A percentile compares a stretch with the other conserved stretches of the same genome.
Evolutionary conservation across 2,888 invertebrate genomes (phyloP).

Genomic region (Bombyx huttoni): DNA sequence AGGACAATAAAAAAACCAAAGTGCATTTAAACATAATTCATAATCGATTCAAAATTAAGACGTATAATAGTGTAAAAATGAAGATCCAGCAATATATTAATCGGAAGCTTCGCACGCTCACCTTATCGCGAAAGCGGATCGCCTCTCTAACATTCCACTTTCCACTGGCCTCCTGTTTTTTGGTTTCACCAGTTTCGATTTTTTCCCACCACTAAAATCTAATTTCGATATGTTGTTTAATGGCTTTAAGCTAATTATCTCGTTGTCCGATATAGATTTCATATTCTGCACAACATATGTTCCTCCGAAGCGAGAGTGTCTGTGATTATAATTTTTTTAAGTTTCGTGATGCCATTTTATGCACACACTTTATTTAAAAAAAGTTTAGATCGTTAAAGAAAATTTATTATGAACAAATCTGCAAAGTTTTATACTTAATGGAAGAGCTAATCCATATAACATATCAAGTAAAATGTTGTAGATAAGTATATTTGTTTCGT

Average conservation of each 20-base stretch:
- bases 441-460: too few relatives aligned
- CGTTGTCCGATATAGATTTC: constrained; percentile 92
- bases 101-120: constrained; percentile 19
- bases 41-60: too few relatives aligned
- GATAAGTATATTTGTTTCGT: too few relatives aligned
- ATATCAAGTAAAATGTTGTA: too few relatives aligned
- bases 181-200: constrained; percentile 69
- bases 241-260: constrained; percentile 91
- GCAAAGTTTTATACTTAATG: too few relatives aligned
- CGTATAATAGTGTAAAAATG: too few relatives aligned
- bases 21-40: too few relatives aligned
- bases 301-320: constrained; percentile 95
- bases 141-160: constrained; percentile 77
- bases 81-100: not conserved
- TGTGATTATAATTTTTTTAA: constrained; percentile 22
- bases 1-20: too few relatives aligned
- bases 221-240: constrained; percentile 82
- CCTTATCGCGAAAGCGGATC: constrained; percentile 90
- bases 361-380: too few relatives aligned
- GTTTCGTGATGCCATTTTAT: too few relatives aligned
- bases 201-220: constrained; percentile 81
- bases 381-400: too few relatives aligned
- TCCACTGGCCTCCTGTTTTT: constrained; percentile 82
- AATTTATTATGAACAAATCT: too few relatives aligned
- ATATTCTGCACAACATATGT: constrained; percentile 93